Evolutionary conservation across 2,113 vertebrate genomes (phyloP).

Genomic region (Dermatemys mawii): DNA sequence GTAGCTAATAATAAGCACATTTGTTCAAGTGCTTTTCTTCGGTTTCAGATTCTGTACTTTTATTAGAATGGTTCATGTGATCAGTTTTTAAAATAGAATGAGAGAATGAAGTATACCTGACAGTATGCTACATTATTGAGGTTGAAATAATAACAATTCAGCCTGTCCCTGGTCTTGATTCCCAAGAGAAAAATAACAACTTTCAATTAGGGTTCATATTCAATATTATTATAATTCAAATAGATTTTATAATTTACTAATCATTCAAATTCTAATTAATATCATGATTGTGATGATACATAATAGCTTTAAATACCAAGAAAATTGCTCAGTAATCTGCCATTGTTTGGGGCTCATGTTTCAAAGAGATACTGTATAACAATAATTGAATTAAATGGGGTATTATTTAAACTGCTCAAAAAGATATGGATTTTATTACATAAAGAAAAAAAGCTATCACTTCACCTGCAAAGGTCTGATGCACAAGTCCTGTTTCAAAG

Average conservation of each 20-base stretch:
- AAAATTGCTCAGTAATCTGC: background rate
- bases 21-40: background rate
- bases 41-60: background rate
- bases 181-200: background rate
- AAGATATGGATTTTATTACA: background rate
- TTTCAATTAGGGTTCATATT: background rate
- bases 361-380: background rate
- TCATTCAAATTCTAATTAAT: background rate
- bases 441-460: background rate
- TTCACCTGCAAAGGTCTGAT: background rate
- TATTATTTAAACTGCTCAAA: background rate
- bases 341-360: background rate
- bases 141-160: background rate
- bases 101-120: background rate
- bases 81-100: background rate
- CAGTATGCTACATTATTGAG: background rate
- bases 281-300: background rate
- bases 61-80: background rate
- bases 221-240: background rate
- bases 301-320: background rate
- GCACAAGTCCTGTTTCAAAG: background rate
- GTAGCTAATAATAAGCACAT: background rate
- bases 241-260: constrained; percentile 6
- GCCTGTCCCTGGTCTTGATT: background rate
- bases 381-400: background rate